A percentile compares a stretch with the other conserved stretches of the same genome.
phyloP scores from a whole-genome alignment of 2,113 vertebrate genomes.

The Circaetus cinerascens region DNA sequence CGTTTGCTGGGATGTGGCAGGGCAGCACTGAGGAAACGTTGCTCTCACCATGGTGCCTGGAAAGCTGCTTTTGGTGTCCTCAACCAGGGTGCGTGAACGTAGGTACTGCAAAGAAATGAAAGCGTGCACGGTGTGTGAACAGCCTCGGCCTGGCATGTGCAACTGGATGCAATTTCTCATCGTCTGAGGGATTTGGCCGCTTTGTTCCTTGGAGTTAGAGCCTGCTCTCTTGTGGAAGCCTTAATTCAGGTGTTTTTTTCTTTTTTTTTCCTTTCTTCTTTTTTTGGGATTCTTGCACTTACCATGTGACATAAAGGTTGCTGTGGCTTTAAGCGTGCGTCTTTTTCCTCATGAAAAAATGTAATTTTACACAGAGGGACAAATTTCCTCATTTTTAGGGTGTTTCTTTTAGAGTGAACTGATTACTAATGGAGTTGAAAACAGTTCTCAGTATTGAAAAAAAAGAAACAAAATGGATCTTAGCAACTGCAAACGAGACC shows the following conservation, averaged over 20 bases:
- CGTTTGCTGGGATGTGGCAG: not conserved
- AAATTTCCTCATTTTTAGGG: not conserved
- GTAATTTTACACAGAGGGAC: not conserved
- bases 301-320: not conserved
- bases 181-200: not conserved
- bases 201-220: not conserved
- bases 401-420: not conserved
- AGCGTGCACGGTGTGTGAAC: fast-evolving
- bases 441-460: not conserved
- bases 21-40: fast-evolving
- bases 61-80: not conserved
- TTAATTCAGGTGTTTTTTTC: not conserved
- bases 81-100: fast-evolving
- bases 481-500: not conserved
- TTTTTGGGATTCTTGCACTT: not conserved
- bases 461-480: not conserved
- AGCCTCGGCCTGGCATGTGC: not conserved
- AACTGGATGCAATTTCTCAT: not conserved
- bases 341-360: not conserved
- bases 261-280: not conserved
- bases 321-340: not conserved
- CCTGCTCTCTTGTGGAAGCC: not conserved
- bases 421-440: not conserved
- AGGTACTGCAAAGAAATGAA: not conserved
- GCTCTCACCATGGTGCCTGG: not conserved